phyloP scores from a whole-genome alignment of 2,797 vertebrate species.

The Leucoraja ocellata region DNA sequence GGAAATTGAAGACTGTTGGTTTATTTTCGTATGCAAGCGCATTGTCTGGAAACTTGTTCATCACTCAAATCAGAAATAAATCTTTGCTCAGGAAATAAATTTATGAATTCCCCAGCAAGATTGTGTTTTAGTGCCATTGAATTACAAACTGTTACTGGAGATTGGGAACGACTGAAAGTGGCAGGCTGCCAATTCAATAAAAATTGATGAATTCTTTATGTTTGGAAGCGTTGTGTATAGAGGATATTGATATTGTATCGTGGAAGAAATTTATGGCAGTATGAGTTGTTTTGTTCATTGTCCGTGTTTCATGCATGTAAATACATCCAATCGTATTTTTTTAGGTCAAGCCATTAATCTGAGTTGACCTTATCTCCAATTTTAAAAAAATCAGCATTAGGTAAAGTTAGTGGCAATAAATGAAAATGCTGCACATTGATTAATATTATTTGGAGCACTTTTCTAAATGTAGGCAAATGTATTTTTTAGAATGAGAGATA shows the following conservation, averaged over 20 bases:
- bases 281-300: neutral
- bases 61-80: neutral
- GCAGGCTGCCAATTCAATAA: constrained; percentile 15
- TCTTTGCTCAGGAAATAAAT: constrained; percentile 23
- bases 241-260: neutral
- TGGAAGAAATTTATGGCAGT: neutral
- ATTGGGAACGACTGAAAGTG: neutral
- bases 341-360: neutral
- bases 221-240: neutral
- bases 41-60: neutral
- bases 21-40: neutral
- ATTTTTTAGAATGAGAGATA: neutral
- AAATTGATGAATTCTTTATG: constrained; percentile 32
- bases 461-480: neutral
- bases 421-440: neutral
- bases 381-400: neutral
- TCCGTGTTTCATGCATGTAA: neutral
- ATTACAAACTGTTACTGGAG: neutral
- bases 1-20: neutral
- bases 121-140: neutral
- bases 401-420: neutral
- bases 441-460: neutral
- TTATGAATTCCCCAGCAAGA: neutral
- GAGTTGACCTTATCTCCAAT: neutral
- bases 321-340: neutral